These are phyloP conservation scores for Harpalus rubripes DNA, from an alignment of 2,888 invertebrate species.

Conservation along the genomic window DNA sequence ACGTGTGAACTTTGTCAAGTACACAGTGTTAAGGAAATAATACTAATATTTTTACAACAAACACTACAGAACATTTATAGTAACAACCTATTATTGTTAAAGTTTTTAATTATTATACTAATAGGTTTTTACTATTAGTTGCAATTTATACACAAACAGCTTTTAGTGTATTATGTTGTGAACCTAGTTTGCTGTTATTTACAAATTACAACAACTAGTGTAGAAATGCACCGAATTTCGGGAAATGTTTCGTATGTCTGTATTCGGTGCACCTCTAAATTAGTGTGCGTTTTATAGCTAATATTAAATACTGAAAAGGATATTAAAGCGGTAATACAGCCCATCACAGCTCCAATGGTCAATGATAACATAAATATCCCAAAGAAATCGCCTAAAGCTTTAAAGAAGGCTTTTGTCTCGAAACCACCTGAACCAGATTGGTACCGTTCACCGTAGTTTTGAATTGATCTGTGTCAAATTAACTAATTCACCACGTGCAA, in stretches of 20 bases:
- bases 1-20: slow-evolving; percentile 96
- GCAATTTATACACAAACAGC: slow-evolving; percentile 9
- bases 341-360: slow-evolving; percentile 94
- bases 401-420: slow-evolving; percentile 92
- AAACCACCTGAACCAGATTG: slow-evolving; percentile 90
- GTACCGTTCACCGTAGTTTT: slow-evolving; percentile 91
- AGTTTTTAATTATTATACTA: slow-evolving; percentile 30
- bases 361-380: slow-evolving; percentile 95
- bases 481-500: slow-evolving; percentile 22
- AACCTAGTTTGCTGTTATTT: not conserved
- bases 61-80: slow-evolving; percentile 50
- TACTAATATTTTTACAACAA: slow-evolving; percentile 60
- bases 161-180: not conserved
- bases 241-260: not conserved
- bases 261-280: not conserved
- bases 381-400: slow-evolving; percentile 93
- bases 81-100: slow-evolving; percentile 30
- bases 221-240: too few relatives aligned
- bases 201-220: not conserved
- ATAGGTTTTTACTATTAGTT: slow-evolving; percentile 35
- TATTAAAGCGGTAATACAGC: slow-evolving; percentile 96
- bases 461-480: slow-evolving; percentile 85
- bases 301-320: slow-evolving; percentile 81
- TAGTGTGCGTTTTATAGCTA: slow-evolving; percentile 73
- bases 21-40: slow-evolving; percentile 72